Conservation (phyloP, 2,113 vertebrate genomes). For the Microcebus murinus region DNA sequence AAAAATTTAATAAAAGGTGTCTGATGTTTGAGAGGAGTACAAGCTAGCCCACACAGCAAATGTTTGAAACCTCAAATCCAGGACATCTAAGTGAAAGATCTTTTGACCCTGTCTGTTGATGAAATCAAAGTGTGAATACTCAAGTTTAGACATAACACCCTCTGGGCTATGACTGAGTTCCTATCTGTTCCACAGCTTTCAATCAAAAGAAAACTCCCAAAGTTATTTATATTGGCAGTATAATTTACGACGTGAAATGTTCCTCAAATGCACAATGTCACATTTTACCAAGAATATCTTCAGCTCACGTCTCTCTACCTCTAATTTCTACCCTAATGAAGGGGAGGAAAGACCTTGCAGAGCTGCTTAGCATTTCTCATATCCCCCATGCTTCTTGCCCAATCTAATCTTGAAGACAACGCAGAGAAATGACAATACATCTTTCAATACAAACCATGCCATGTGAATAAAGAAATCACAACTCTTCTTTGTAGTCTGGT, state of each 20-base stretch:
- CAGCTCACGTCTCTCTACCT: neutral
- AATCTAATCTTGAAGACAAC: neutral
- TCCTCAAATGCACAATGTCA: neutral
- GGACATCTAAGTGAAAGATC: neutral
- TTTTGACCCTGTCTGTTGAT: neutral
- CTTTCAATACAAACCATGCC: neutral
- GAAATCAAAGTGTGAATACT: slow-evolving; percentile 22
- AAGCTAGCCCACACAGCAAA: neutral
- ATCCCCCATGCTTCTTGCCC: neutral
- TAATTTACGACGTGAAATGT: neutral
- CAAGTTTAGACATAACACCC: neutral
- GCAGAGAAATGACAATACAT: neutral
- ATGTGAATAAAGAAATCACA: neutral
- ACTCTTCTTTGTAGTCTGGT: neutral
- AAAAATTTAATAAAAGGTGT: neutral
- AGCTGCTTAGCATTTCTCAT: neutral
- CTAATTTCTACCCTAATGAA: neutral
- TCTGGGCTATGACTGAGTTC: neutral
- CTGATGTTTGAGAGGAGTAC: neutral
- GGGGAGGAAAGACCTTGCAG: neutral
- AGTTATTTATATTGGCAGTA: neutral
- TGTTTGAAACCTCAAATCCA: neutral
- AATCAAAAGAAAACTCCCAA: neutral
- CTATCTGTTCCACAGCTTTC: neutral
- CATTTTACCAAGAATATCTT: neutral